These are phyloP conservation scores for Carterocephalus palaemon DNA, from an alignment of 2,888 invertebrate genomes.

Conservation along the genomic window DNA sequence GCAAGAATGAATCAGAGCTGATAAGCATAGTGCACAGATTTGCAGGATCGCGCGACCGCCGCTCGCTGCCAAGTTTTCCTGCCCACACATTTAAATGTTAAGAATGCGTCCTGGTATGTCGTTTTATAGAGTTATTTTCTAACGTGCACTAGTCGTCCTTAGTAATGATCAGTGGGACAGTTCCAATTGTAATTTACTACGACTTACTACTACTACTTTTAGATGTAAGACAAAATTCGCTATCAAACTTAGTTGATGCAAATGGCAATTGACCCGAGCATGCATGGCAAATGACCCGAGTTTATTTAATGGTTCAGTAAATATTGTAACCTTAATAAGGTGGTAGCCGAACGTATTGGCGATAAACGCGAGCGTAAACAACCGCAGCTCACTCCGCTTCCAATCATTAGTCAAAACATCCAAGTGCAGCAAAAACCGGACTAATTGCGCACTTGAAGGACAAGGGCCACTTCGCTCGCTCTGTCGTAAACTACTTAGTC, in stretches of 20 bases:
- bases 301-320: constrained; percentile 24
- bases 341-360: constrained; percentile 24
- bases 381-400: constrained; percentile 55
- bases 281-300: constrained; percentile 27
- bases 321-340: constrained; percentile 27
- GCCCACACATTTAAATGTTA: constrained; percentile 69
- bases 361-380: constrained; percentile 68
- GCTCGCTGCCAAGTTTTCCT: constrained; percentile 68
- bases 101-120: constrained; percentile 47
- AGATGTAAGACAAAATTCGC: constrained; percentile 2
- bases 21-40: constrained; percentile 71
- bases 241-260: neutral
- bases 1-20: constrained; percentile 69
- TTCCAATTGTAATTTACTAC: too few species aligned
- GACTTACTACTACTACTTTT: too few species aligned
- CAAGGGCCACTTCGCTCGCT: constrained; percentile 62
- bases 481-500: constrained; percentile 72
- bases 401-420: constrained; percentile 74
- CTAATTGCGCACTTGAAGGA: constrained; percentile 76
- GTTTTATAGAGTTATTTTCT: constrained; percentile 44
- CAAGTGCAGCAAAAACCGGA: constrained; percentile 70
- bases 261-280: neutral
- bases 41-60: constrained; percentile 59
- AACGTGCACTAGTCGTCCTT: too few species aligned
- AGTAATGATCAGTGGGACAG: too few species aligned